Conservation (phyloP, 2,888 invertebrate genomes). For the Lamellibrachia columna region DNA sequence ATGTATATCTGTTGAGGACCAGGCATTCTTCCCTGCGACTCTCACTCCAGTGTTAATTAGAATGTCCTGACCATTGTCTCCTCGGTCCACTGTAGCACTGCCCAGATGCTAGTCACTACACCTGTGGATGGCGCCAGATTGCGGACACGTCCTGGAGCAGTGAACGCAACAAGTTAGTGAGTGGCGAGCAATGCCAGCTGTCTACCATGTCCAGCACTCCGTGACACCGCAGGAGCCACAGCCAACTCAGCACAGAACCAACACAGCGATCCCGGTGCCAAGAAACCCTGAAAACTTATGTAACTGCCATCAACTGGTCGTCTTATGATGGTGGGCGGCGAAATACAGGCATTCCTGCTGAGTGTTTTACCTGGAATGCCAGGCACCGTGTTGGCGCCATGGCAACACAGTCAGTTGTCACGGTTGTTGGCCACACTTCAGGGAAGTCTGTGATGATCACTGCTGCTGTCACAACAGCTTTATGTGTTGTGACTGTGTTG, state of each 20-base stretch:
- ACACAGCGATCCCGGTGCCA: no score
- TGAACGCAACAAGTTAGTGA: neutral
- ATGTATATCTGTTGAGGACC: neutral
- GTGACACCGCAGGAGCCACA: neutral
- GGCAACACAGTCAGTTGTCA: neutral
- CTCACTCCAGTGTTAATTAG: neutral
- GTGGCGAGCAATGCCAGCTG: neutral
- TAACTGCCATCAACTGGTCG: neutral
- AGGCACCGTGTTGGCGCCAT: neutral
- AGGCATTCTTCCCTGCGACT: neutral
- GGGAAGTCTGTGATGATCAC: neutral
- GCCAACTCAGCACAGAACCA: no score
- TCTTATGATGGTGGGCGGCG: neutral
- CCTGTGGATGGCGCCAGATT: neutral
- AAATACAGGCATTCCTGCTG: neutral
- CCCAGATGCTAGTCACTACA: neutral
- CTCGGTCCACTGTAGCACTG: neutral
- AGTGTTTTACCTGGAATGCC: neutral
- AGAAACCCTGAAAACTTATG: neutral
- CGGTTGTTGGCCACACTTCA: neutral
- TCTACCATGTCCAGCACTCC: neutral
- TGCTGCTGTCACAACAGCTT: neutral
- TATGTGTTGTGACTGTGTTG: neutral
- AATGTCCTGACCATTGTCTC: neutral
- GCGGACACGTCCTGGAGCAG: neutral